Percentiles rank a stretch among this genome's conserved stretches.
These are phyloP conservation scores for Sciurus carolinensis DNA, from an alignment of 2,797 vertebrate genomes.

Conservation along the genomic window DNA sequence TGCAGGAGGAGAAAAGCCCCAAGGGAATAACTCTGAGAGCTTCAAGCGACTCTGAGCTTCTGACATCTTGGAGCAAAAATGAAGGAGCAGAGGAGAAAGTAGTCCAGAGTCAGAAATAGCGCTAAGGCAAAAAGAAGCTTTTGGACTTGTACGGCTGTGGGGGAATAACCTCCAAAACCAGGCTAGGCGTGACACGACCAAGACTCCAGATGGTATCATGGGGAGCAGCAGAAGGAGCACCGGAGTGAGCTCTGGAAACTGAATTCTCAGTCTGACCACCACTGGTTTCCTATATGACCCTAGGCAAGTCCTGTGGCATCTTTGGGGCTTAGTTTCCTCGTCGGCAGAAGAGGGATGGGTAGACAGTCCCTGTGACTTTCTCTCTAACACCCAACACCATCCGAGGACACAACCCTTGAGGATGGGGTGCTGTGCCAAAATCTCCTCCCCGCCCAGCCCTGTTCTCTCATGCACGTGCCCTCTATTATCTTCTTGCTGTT, in stretches of 20 bases:
- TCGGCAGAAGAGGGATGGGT: neutral
- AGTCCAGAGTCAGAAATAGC: neutral
- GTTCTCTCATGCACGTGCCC: conserved; percentile 25
- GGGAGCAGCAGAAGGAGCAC: neutral
- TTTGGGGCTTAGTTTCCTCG: neutral
- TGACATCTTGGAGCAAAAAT: neutral
- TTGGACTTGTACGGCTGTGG: neutral
- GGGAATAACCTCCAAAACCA: neutral
- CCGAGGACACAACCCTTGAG: conserved; percentile 13
- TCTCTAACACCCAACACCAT: neutral
- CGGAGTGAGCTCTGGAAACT: neutral
- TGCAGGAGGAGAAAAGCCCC: neutral
- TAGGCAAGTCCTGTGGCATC: neutral
- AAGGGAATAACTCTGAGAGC: too few relatives aligned
- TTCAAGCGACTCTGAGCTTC: neutral
- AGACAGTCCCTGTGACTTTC: neutral
- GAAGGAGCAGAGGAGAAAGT: neutral
- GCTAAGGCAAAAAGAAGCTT: neutral
- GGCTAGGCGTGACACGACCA: neutral
- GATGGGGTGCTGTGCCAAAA: conserved; percentile 63
- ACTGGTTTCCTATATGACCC: neutral
- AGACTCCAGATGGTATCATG: neutral
- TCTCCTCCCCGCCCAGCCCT: neutral
- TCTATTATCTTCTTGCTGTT: conserved; percentile 72
- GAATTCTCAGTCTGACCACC: neutral